A percentile compares a stretch with the other conserved stretches of the same genome.
phyloP scores from a whole-genome alignment of 2,888 invertebrate species.

The Phaonia tiefii region DNA sequence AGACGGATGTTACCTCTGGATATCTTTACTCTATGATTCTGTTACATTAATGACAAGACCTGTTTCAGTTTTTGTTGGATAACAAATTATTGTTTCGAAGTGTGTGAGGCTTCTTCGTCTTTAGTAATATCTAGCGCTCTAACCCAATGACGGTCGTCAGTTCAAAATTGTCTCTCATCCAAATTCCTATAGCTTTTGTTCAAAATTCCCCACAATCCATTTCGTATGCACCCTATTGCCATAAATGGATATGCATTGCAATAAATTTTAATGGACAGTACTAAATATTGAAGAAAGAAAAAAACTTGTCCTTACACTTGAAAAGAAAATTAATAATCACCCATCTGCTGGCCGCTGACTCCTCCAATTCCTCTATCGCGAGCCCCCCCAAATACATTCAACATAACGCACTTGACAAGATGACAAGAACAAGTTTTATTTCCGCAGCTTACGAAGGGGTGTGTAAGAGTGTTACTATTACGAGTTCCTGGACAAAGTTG shows the following conservation, averaged over 20 bases:
- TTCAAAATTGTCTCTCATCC: no score
- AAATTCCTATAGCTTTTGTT: no score
- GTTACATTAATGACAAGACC: no score
- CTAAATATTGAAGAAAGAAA: slow-evolving; percentile 24
- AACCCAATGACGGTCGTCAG: no score
- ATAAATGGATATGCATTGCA: slow-evolving; percentile 35
- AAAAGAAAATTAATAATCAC: slow-evolving; percentile 63
- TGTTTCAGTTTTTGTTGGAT: no score
- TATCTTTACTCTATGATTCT: no score
- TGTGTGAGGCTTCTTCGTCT: no score
- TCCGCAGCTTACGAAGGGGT: slow-evolving; percentile 59
- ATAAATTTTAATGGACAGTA: slow-evolving; percentile 57
- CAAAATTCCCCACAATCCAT: no score
- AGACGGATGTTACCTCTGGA: no score
- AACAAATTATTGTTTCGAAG: no score
- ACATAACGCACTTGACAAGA: slow-evolving; percentile 37
- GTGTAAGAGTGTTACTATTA: no score
- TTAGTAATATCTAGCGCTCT: no score
- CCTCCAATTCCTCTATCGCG: background rate
- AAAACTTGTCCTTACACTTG: slow-evolving; percentile 63
- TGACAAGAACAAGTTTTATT: slow-evolving; percentile 65
- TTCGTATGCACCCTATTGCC: slow-evolving; percentile 4
- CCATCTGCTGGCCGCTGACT: slow-evolving; percentile 47
- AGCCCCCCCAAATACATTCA: slow-evolving; percentile 4
- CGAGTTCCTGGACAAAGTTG: background rate